Percentiles rank a stretch among this genome's conserved stretches.
Conservation (phyloP, 1,140 invertebrate genomes). For the Cotesia glomerata region DNA sequence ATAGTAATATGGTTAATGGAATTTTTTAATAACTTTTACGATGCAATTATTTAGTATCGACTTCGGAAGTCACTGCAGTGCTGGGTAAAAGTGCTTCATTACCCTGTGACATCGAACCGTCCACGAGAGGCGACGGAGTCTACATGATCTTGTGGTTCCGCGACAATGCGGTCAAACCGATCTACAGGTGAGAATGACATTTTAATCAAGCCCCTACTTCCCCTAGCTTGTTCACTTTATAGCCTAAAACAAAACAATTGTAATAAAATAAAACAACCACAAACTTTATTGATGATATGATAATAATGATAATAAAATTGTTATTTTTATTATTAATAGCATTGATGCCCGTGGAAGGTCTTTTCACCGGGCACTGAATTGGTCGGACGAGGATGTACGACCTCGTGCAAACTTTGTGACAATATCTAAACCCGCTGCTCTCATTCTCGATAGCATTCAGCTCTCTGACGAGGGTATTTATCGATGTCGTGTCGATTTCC, state of each 20-base stretch:
- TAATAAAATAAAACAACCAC: background rate
- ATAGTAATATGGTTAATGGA: conserved; percentile 2
- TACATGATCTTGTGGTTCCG: conserved; percentile 92
- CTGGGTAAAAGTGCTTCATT: conserved; percentile 77
- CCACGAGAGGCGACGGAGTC: conserved; percentile 78
- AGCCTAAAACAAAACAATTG: background rate
- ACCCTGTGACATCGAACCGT: conserved; percentile 83
- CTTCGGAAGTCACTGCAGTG: conserved; percentile 78
- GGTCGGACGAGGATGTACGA: conserved; percentile 79
- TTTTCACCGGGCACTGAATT: conserved; percentile 77
- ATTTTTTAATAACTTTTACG: background rate
- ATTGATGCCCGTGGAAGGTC: conserved; percentile 80
- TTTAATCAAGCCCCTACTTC: background rate
- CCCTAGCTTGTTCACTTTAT: background rate
- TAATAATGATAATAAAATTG: background rate
- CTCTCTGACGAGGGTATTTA: conserved; percentile 85
- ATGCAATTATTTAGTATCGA: conserved; percentile 68
- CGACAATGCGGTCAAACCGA: conserved; percentile 80
- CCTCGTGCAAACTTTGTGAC: conserved; percentile 82
- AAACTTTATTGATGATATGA: background rate
- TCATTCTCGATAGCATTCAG: conserved; percentile 82
- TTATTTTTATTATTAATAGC: conserved; percentile 58
- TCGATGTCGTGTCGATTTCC: conserved; percentile 88
- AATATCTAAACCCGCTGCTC: conserved; percentile 74
- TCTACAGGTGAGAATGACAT: conserved; percentile 76